These are phyloP conservation scores for Gallinago stenura DNA, from an alignment of 2,797 vertebrate species.

Conservation along the genomic window DNA sequence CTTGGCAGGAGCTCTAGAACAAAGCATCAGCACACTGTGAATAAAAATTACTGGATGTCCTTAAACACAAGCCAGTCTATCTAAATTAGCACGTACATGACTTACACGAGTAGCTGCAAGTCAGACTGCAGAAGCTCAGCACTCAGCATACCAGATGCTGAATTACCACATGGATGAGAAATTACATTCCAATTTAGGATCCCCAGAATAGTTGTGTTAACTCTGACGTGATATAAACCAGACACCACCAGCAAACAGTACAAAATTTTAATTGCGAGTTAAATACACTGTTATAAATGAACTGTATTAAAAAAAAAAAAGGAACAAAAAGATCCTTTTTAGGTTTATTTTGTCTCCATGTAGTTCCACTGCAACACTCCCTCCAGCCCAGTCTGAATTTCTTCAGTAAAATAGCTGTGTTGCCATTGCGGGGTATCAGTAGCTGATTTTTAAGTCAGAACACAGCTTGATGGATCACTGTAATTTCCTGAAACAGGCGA, in stretches of 20 bases:
- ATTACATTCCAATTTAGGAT: conserved; percentile 7
- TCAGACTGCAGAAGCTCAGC: neutral
- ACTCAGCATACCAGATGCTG: neutral
- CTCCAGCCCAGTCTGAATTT: neutral
- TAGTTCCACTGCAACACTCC: neutral
- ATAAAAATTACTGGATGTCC: conserved; percentile 26
- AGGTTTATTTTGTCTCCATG: neutral
- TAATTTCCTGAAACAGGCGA: neutral
- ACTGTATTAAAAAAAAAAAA: neutral
- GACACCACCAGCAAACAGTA: neutral
- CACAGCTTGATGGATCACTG: neutral
- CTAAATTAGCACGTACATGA: conserved; percentile 10
- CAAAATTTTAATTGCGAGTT: neutral
- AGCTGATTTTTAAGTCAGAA: neutral
- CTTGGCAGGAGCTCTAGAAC: conserved; percentile 53
- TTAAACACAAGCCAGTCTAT: conserved; percentile 13
- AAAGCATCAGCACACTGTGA: conserved; percentile 26
- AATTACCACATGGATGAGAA: conserved; percentile 14
- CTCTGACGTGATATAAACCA: neutral
- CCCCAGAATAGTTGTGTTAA: conserved; percentile 5
- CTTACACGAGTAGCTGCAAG: neutral
- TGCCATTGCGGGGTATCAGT: neutral
- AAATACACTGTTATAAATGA: neutral
- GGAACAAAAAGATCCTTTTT: neutral
- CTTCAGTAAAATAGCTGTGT: neutral